phyloP scores from a whole-genome alignment of 1,140 invertebrate genomes.

The Stegodyphus dumicola region DNA sequence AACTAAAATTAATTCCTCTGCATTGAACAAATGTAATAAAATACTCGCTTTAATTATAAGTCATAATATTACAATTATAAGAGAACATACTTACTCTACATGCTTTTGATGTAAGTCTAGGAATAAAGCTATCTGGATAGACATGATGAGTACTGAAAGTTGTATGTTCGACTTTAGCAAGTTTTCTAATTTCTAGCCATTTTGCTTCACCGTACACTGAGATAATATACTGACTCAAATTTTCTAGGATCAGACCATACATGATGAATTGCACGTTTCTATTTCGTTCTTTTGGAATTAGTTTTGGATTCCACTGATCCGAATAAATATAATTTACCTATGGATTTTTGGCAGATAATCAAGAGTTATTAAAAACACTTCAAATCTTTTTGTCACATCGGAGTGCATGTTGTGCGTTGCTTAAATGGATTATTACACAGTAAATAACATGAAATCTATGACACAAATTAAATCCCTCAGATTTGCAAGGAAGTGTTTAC shows the following conservation, averaged over 20 bases:
- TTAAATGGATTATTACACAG: not conserved
- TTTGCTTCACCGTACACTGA: slow-evolving; percentile 90
- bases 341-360: not conserved
- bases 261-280: slow-evolving; percentile 70
- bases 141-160: slow-evolving; percentile 93
- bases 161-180: slow-evolving; percentile 84
- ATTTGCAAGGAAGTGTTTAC: not conserved
- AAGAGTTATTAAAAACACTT: not conserved
- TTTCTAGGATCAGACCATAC: slow-evolving; percentile 95
- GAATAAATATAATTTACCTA: too few species aligned
- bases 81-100: slow-evolving; percentile 77
- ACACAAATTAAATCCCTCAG: not conserved
- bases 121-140: slow-evolving; percentile 89
- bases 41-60: too few species aligned
- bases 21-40: too few species aligned
- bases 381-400: not conserved
- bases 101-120: slow-evolving; percentile 84
- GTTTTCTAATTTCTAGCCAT: slow-evolving; percentile 86
- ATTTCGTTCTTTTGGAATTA: not conserved
- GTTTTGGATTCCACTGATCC: not conserved
- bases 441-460: not conserved
- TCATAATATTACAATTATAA: too few species aligned
- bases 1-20: too few species aligned
- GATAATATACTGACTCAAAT: slow-evolving; percentile 90
- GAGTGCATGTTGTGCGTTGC: not conserved